Percentiles rank a stretch among this genome's conserved stretches.
These are phyloP conservation scores for Chlorodrepanis virens DNA, from an alignment of 2,113 vertebrate genomes.

Conservation along the genomic window DNA sequence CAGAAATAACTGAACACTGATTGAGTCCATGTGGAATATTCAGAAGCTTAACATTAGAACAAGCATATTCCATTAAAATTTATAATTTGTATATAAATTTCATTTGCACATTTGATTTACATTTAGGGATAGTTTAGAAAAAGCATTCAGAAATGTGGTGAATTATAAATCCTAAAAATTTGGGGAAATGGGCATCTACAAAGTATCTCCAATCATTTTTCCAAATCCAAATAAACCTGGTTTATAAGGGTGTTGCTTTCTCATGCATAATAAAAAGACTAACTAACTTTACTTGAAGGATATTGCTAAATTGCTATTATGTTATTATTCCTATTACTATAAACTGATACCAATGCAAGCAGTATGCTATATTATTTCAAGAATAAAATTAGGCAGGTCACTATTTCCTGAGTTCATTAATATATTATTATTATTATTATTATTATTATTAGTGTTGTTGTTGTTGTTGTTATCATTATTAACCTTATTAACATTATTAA, in stretches of 20 bases:
- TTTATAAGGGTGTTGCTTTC: background rate
- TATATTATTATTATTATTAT: background rate
- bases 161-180: background rate
- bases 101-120: background rate
- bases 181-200: background rate
- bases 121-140: background rate
- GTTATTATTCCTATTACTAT: background rate
- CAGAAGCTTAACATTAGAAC: background rate
- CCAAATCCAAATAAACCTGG: background rate
- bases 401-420: background rate
- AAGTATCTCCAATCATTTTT: background rate
- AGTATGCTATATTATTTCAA: background rate
- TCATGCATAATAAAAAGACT: background rate
- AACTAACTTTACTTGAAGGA: background rate
- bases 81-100: background rate
- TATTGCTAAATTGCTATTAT: background rate
- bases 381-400: background rate
- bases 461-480: too few species aligned
- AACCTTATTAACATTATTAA: too few species aligned
- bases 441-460: too few species aligned
- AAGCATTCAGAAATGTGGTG: background rate
- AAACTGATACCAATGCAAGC: background rate
- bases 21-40: background rate
- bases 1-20: conserved; percentile 5
- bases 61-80: background rate